phyloP scores from a whole-genome alignment of 2,888 invertebrate genomes.

The Andrena minutula region DNA sequence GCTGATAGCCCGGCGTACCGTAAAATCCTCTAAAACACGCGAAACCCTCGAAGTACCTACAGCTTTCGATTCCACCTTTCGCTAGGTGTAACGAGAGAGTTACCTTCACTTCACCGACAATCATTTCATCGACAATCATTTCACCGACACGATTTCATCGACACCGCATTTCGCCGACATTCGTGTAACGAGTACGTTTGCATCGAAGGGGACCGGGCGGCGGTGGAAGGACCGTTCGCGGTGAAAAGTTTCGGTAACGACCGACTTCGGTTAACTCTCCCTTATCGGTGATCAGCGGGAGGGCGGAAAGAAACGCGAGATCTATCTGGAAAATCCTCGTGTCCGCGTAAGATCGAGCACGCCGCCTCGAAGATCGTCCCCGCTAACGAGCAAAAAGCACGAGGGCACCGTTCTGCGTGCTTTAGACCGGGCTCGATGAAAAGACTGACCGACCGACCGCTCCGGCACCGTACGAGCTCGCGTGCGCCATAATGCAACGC shows the following conservation, averaged over 20 bases:
- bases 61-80: conserved; percentile 43
- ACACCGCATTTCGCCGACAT: too few species aligned
- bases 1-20: conserved; percentile 46
- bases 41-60: conserved; percentile 47
- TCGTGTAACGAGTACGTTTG: not conserved
- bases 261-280: not conserved
- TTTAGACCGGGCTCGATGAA: conserved; percentile 60
- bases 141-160: too few species aligned
- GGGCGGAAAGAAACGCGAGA: conserved; percentile 15
- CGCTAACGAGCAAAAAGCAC: conserved; percentile 67
- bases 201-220: not conserved
- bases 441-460: conserved; percentile 63
- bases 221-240: not conserved
- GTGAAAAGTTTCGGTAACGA: conserved; percentile 2
- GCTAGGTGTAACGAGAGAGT: conserved; percentile 10
- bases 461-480: conserved; percentile 47
- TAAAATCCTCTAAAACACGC: conserved; percentile 54
- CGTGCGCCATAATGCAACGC: conserved; percentile 57
- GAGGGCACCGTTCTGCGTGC: conserved; percentile 56
- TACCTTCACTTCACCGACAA: too few species aligned
- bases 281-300: not conserved
- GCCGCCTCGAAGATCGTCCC: conserved; percentile 37
- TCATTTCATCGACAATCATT: too few species aligned
- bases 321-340: conserved; percentile 51
- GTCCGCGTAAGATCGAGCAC: conserved; percentile 32